Evolutionary conservation across 2,888 invertebrate species (phyloP).

Genomic region (Drosophila quinaria): DNA sequence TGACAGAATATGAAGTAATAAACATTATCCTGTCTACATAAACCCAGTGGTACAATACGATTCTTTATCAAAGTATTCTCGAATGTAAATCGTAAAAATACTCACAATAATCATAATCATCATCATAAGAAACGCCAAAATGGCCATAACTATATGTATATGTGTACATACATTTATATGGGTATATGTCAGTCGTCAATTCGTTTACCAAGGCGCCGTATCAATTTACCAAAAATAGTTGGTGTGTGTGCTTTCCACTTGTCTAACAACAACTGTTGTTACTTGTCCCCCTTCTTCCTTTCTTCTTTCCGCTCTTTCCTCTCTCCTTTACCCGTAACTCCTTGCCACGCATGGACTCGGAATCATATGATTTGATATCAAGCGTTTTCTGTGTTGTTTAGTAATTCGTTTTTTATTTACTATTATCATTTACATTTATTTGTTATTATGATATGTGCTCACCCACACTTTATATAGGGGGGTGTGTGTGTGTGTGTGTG

Average conservation of each 20-base stretch:
- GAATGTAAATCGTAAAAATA: constrained; percentile 66
- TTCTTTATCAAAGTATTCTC: constrained; percentile 42
- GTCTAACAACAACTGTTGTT: constrained; percentile 55
- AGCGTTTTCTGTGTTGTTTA: constrained; percentile 70
- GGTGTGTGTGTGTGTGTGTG: constrained; percentile 20
- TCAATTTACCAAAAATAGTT: constrained; percentile 74
- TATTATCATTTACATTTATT: constrained; percentile 79
- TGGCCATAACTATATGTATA: background rate
- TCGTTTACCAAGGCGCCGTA: constrained; percentile 72
- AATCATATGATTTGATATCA: constrained; percentile 59
- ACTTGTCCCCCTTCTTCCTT: constrained; percentile 20
- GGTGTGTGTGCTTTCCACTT: constrained; percentile 46
- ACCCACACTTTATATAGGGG: background rate
- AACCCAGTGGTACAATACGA: constrained; percentile 30
- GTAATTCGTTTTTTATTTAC: constrained; percentile 81
- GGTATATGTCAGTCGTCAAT: constrained; percentile 32
- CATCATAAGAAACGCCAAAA: constrained; percentile 34
- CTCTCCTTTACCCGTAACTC: constrained; percentile 20
- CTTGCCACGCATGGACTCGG: constrained; percentile 48
- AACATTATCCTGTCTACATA: constrained; percentile 29
- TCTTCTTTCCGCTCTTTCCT: background rate
- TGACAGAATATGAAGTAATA: constrained; percentile 32
- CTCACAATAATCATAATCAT: constrained; percentile 65
- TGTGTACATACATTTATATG: constrained; percentile 2
- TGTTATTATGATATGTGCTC: constrained; percentile 73